Percentiles rank a stretch among this genome's conserved stretches.
phyloP scores from a whole-genome alignment of 2,888 invertebrate genomes.

The Ctenicera cuprea region DNA sequence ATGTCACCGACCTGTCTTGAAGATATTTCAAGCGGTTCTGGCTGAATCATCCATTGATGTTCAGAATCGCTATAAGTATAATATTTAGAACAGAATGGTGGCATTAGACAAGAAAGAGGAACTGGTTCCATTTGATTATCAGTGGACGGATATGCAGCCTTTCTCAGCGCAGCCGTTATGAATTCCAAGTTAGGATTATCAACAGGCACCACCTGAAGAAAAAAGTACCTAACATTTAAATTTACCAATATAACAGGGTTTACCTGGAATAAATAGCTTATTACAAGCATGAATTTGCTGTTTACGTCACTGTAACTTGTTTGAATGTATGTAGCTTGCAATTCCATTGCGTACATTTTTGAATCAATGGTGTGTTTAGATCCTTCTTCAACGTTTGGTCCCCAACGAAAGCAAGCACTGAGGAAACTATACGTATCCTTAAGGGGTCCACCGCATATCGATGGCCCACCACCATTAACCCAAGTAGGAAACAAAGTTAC shows the following conservation, averaged over 20 bases:
- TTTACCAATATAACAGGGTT: not conserved
- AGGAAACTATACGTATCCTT: constrained; percentile 73
- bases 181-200: constrained; percentile 77
- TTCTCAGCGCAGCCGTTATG: constrained; percentile 73
- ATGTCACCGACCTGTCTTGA: constrained; percentile 71
- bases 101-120: constrained; percentile 75
- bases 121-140: constrained; percentile 73
- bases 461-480: constrained; percentile 58
- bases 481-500: constrained; percentile 63
- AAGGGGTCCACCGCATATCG: constrained; percentile 72
- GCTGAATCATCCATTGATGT: constrained; percentile 78
- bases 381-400: constrained; percentile 75
- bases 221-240: too few species aligned
- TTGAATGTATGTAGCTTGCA: constrained; percentile 74
- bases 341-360: constrained; percentile 75
- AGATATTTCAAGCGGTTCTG: constrained; percentile 76
- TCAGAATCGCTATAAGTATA: constrained; percentile 77
- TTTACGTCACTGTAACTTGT: constrained; percentile 58
- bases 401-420: constrained; percentile 77
- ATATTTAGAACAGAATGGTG: constrained; percentile 74
- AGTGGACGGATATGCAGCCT: constrained; percentile 70
- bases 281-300: constrained; percentile 70
- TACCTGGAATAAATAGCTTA: constrained; percentile 74
- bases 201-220: constrained; percentile 70
- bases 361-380: constrained; percentile 77